These are phyloP conservation scores for Oxyruncus cristatus DNA, from an alignment of 2,113 vertebrate species.

Conservation along the genomic window DNA sequence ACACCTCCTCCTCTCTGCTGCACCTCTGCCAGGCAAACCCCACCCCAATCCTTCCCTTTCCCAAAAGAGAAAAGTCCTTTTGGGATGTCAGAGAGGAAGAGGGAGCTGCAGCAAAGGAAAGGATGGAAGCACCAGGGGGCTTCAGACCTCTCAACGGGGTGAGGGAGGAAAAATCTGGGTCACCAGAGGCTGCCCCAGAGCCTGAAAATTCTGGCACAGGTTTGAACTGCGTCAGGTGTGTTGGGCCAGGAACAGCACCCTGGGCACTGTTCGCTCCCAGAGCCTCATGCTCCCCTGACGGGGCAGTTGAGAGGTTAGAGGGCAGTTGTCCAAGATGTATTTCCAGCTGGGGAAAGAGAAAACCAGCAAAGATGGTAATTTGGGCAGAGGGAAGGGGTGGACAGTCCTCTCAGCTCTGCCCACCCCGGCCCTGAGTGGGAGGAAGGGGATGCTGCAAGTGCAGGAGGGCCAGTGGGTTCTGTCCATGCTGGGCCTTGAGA, in stretches of 20 bases:
- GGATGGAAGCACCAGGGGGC: background rate
- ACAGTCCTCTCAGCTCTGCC: fast-evolving
- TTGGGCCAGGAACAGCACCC: fast-evolving
- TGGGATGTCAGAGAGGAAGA: background rate
- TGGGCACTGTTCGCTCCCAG: background rate
- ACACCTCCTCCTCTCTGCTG: background rate
- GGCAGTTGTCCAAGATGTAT: background rate
- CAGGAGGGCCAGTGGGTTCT: background rate
- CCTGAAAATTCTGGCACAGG: fast-evolving
- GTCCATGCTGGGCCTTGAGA: background rate
- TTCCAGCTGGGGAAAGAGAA: background rate
- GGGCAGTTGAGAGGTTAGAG: background rate
- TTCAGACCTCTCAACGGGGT: background rate
- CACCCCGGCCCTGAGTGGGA: fast-evolving
- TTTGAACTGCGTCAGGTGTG: fast-evolving
- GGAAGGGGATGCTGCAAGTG: background rate
- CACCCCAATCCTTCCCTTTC: too few species aligned
- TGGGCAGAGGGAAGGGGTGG: background rate
- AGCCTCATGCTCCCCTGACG: background rate
- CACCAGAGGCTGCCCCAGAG: background rate
- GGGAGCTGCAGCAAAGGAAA: background rate
- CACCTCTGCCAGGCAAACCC: background rate
- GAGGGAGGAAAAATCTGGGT: background rate
- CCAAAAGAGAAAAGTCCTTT: background rate
- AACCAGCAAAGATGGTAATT: background rate